phyloP scores from a whole-genome alignment of 2,888 invertebrate genomes.

The Ophion slaviceki region DNA sequence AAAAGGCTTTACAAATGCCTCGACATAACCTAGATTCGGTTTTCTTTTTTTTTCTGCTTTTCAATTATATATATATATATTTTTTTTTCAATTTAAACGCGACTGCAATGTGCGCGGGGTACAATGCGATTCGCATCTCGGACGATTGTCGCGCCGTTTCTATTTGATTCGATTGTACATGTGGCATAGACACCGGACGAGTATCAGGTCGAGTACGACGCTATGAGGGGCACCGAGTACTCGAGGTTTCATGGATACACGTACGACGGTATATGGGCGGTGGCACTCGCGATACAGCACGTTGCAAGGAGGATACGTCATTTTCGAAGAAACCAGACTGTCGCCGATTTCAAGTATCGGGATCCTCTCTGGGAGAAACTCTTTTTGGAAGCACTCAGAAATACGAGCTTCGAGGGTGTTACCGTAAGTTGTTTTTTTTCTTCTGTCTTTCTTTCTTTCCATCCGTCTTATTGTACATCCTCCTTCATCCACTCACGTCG shows the following conservation, averaged over 20 bases:
- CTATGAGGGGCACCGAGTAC: conserved; percentile 91
- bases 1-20: no score
- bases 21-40: background rate
- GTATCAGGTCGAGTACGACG: conserved; percentile 93
- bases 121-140: background rate
- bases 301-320: conserved; percentile 91
- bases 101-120: background rate
- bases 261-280: conserved; percentile 99
- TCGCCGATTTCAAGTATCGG: conserved; percentile 93
- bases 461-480: background rate
- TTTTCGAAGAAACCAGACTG: conserved; percentile 90
- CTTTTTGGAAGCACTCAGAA: conserved; percentile 94
- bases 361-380: conserved; percentile 94
- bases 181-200: conserved; percentile 92
- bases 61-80: background rate
- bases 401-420: conserved; percentile 97
- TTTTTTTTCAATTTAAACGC: background rate
- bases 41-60: background rate
- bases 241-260: conserved; percentile 99
- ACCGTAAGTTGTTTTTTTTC: conserved; percentile 85
- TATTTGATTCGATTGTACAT: background rate
- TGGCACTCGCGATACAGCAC: conserved; percentile 96
- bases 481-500: background rate
- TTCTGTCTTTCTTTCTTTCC: background rate
- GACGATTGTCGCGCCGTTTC: conserved; percentile 5